Evolutionary conservation across 2,888 invertebrate species (phyloP).

Genomic region (Micoletzkya japonica): DNA sequence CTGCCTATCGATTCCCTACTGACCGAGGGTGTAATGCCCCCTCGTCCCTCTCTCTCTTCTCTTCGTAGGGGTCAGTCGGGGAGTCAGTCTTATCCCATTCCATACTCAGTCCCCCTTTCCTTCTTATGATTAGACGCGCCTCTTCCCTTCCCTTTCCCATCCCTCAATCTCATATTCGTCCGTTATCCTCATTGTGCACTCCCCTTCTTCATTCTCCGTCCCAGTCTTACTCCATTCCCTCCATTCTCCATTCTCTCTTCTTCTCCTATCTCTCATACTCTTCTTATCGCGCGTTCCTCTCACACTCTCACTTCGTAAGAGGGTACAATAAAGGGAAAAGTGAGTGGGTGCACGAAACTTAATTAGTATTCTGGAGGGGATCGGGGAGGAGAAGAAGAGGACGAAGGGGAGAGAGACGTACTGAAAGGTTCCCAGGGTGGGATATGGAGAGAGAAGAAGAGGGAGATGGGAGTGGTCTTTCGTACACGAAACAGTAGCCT

Average conservation of each 20-base stretch:
- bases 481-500: no score
- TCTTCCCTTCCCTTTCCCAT: not conserved
- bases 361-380: not conserved
- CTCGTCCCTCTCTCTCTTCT: not conserved
- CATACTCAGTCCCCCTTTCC: conserved; percentile 8
- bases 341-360: not conserved
- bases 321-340: not conserved
- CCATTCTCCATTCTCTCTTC: not conserved
- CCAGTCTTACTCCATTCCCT: not conserved
- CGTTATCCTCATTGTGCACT: no score
- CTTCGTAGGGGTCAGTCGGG: not conserved
- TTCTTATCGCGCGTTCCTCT: conserved; percentile 7
- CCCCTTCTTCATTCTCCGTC: not conserved
- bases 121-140: not conserved
- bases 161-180: not conserved
- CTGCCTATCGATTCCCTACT: conserved; percentile 22
- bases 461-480: no score
- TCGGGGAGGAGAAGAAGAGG: not conserved
- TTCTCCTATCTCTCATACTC: conserved; percentile 18
- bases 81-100: not conserved
- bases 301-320: not conserved
- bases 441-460: no score
- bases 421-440: no score
- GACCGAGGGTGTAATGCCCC: conserved; percentile 27
- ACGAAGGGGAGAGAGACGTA: no score